A percentile compares a stretch with the other conserved stretches of the same genome.
Evolutionary conservation across 2,888 invertebrate genomes (phyloP).

Genomic region (Chirona hameri): DNA sequence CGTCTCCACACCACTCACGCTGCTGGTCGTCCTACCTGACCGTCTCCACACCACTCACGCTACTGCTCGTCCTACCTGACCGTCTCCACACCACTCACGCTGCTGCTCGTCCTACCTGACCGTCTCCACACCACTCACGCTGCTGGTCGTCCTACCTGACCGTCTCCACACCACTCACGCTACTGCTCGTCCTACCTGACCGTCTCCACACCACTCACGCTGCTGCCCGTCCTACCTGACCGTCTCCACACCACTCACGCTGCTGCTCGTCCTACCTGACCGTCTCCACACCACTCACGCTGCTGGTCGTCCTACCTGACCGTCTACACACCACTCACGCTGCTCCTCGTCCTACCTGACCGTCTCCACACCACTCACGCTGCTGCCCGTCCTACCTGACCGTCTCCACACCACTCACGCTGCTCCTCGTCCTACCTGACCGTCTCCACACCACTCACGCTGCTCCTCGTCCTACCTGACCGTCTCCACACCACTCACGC

Average conservation of each 20-base stretch:
- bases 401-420: slow-evolving; percentile 37
- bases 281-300: slow-evolving; percentile 37
- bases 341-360: slow-evolving; percentile 52
- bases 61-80: slow-evolving; percentile 52
- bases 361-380: slow-evolving; percentile 37
- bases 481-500: slow-evolving; percentile 37
- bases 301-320: slow-evolving; percentile 34
- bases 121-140: slow-evolving; percentile 37
- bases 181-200: slow-evolving; percentile 52
- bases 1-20: slow-evolving; percentile 37
- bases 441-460: slow-evolving; percentile 37
- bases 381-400: slow-evolving; percentile 52
- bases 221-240: slow-evolving; percentile 52
- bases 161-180: slow-evolving; percentile 37
- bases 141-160: slow-evolving; percentile 34
- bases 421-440: slow-evolving; percentile 52
- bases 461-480: slow-evolving; percentile 52
- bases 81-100: slow-evolving; percentile 37
- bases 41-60: slow-evolving; percentile 37
- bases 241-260: slow-evolving; percentile 37
- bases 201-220: slow-evolving; percentile 37
- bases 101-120: slow-evolving; percentile 52
- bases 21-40: slow-evolving; percentile 34
- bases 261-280: slow-evolving; percentile 52
- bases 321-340: slow-evolving; percentile 37